A percentile compares a stretch with the other conserved stretches of the same genome.
phyloP scores from a whole-genome alignment of 1,140 invertebrate genomes.

The Bombus soroeensis region DNA sequence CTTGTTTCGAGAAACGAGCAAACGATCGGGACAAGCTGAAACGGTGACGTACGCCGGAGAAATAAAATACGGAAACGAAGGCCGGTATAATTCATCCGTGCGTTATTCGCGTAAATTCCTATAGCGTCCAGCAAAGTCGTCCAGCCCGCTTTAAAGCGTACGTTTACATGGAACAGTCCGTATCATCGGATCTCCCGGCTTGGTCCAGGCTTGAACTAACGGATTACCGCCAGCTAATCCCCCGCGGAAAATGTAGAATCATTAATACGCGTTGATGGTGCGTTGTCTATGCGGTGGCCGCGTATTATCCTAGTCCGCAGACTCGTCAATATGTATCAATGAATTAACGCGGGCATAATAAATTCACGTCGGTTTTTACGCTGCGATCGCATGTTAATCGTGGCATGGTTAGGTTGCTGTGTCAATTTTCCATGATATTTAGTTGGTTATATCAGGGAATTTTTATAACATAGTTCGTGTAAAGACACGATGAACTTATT shows the following conservation, averaged over 20 bases:
- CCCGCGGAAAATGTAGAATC: slow-evolving; percentile 54
- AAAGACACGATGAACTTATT: not conserved
- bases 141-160: slow-evolving; percentile 2
- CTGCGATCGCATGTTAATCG: not conserved
- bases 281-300: slow-evolving; percentile 15
- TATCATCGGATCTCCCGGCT: slow-evolving; percentile 16
- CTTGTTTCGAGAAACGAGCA: not conserved
- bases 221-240: slow-evolving; percentile 56
- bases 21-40: not conserved
- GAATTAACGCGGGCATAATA: not conserved
- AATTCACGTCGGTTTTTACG: not conserved
- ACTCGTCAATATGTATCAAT: slow-evolving; percentile 5
- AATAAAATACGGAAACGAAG: not conserved
- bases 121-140: not conserved
- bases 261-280: slow-evolving; percentile 39
- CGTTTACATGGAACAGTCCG: slow-evolving; percentile 21
- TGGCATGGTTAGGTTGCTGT: not conserved
- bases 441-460: not conserved
- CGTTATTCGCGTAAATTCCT: not conserved
- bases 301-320: slow-evolving; percentile 20
- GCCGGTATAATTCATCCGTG: not conserved
- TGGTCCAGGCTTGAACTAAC: slow-evolving; percentile 45
- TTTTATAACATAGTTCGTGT: not conserved
- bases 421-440: not conserved
- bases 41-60: not conserved